Evolutionary conservation across 2,113 vertebrate genomes (phyloP), one percentile per base, ranked within the genome.

Genomic region (Heterocephalus glaber): DNA sequence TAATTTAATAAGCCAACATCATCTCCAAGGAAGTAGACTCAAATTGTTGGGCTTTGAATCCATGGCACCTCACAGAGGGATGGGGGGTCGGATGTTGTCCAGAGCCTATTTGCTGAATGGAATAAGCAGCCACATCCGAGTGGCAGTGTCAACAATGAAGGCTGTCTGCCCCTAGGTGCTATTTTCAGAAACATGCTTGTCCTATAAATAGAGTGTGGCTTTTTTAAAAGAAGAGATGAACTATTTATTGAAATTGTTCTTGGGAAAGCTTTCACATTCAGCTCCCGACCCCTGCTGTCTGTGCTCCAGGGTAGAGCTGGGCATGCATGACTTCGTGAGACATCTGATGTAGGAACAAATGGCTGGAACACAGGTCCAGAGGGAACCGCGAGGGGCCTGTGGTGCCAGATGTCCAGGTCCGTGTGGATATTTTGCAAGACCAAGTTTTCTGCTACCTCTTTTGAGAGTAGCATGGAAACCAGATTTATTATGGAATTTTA

Each of bases 101-200:
- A 33, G 35, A 20, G 17, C 5, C 0, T 20, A 2, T 74, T 28
- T 52, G 19, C 8, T 72, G 5, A 89, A 24, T 2, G 28, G 7
- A n/a, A 3, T 3, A 7, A 56, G 10, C n/a, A 84, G 44, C 52
- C 52, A 20, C 38, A 7, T 61, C 2, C 14, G 3, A 81, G 68
- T 12, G 35, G 19, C 1, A n/a, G 65, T 13, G 1, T 52, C 26
- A 22, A 83, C n/a, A 87, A 66, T 26, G 44, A 83, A 9, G 28
- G 5, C 41, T 44, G 33, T 12, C 49, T 77, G 33, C 49, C 56
- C 54, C 47, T 52, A 13, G 19, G 3, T 74, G 66, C 66, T 38
- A n/a, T 38, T 93, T 92, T 95, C 70, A 89, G 84, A 91, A 92
- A 61, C 3, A 2, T 24, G 24, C 35, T 84, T 80, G 63, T 90